Evolutionary conservation across 2,113 vertebrate genomes (phyloP).

Genomic region (Chaetura pelagica): DNA sequence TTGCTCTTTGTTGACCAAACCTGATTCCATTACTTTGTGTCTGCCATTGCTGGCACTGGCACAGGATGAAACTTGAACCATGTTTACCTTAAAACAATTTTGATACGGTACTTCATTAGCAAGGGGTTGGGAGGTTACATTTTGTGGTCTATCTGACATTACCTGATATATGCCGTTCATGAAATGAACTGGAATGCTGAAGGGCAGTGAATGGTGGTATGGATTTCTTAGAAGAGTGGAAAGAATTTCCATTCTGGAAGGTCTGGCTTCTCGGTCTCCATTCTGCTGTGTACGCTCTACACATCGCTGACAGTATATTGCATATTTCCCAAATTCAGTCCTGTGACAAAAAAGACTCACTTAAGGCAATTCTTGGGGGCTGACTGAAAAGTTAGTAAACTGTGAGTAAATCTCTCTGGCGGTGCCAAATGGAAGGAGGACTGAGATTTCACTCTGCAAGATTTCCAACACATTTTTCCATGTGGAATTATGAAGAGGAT

Average conservation of each 20-base stretch:
- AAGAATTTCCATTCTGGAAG: slow-evolving; percentile 97
- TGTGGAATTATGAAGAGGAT: background rate
- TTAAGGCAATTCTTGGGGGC: background rate
- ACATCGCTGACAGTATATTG: slow-evolving; percentile 95
- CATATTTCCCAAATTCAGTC: slow-evolving; percentile 97
- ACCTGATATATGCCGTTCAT: slow-evolving; percentile 98
- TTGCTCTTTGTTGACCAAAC: background rate
- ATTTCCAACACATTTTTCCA: background rate
- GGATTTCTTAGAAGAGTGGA: slow-evolving; percentile 96
- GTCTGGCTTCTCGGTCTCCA: slow-evolving; percentile 89
- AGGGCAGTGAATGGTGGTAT: slow-evolving; percentile 95
- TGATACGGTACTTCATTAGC: background rate
- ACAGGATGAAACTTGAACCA: background rate
- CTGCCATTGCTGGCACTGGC: background rate
- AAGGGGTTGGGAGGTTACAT: background rate
- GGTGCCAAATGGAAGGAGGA: background rate
- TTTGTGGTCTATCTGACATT: background rate
- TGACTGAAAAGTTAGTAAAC: background rate
- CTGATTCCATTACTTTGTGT: background rate
- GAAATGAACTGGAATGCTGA: slow-evolving; percentile 97
- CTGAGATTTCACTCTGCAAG: background rate
- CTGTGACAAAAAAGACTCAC: slow-evolving; percentile 66
- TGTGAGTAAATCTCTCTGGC: background rate
- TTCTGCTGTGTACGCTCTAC: slow-evolving; percentile 93
- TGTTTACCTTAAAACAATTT: background rate